These are phyloP conservation scores for Boleophthalmus pectinirostris DNA, from an alignment of 2,113 vertebrate genomes.

Conservation along the genomic window DNA sequence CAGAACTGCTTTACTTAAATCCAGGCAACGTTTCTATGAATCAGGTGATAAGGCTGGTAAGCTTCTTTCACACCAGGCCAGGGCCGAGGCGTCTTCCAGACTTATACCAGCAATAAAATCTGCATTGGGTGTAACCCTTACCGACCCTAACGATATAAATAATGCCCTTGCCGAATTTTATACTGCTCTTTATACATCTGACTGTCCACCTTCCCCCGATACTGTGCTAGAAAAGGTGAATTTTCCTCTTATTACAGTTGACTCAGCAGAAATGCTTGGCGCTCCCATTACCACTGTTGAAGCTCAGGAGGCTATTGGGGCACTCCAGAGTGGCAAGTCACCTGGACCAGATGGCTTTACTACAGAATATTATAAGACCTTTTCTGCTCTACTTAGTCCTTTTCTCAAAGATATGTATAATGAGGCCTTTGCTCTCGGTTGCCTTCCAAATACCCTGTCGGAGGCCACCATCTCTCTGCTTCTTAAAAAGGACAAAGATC, in stretches of 20 bases:
- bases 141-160: background rate
- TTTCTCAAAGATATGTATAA: background rate
- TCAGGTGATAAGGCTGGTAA: background rate
- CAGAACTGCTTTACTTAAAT: background rate
- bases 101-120: background rate
- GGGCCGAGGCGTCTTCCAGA: background rate
- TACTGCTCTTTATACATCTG: background rate
- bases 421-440: background rate
- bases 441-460: background rate
- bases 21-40: background rate
- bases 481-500: background rate
- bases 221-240: background rate
- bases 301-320: too few species aligned
- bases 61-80: background rate
- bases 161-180: background rate
- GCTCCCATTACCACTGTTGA: too few species aligned
- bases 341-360: background rate
- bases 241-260: too few species aligned
- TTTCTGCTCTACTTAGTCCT: too few species aligned
- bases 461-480: background rate
- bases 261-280: too few species aligned
- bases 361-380: too few species aligned
- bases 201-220: background rate
- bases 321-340: too few species aligned
- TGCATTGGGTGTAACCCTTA: background rate